Percentiles rank a stretch among this genome's conserved stretches.
Conservation (phyloP, 2,888 invertebrate genomes). For the Palloptera scutellata region DNA sequence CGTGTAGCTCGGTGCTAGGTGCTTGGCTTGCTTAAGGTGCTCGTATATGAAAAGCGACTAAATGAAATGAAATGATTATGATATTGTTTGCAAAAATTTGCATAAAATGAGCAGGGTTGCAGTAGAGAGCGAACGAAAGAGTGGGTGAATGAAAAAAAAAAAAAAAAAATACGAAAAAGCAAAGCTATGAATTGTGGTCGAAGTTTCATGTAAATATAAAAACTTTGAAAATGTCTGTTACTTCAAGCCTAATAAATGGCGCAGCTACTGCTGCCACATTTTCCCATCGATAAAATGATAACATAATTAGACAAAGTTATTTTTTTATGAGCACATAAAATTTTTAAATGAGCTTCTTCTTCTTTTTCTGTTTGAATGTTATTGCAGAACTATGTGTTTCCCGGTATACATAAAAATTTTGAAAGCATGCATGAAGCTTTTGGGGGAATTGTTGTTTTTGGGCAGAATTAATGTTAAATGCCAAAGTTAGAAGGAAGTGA, state of each 20-base stretch:
- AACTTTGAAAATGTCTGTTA: too few species aligned
- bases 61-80: conserved; percentile 30
- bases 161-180: background rate
- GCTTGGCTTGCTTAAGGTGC: conserved; percentile 4
- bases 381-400: too few species aligned
- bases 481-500: too few species aligned
- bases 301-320: conserved; percentile 2
- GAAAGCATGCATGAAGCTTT: too few species aligned
- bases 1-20: background rate
- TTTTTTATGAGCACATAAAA: too few species aligned
- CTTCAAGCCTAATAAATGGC: background rate
- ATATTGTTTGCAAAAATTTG: conserved; percentile 16
- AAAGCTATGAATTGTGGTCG: background rate
- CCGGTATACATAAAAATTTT: too few species aligned
- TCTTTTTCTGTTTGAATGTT: too few species aligned
- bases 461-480: too few species aligned
- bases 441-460: too few species aligned
- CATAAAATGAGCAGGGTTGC: background rate
- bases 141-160: conserved; percentile 1
- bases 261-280: background rate
- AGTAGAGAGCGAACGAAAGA: background rate
- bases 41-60: conserved; percentile 11
- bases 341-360: too few species aligned
- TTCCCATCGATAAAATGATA: conserved; percentile 2
- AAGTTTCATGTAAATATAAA: too few species aligned